These are phyloP conservation scores for Vanacampus margaritifer DNA, from an alignment of 2,113 vertebrate species.

Conservation along the genomic window DNA sequence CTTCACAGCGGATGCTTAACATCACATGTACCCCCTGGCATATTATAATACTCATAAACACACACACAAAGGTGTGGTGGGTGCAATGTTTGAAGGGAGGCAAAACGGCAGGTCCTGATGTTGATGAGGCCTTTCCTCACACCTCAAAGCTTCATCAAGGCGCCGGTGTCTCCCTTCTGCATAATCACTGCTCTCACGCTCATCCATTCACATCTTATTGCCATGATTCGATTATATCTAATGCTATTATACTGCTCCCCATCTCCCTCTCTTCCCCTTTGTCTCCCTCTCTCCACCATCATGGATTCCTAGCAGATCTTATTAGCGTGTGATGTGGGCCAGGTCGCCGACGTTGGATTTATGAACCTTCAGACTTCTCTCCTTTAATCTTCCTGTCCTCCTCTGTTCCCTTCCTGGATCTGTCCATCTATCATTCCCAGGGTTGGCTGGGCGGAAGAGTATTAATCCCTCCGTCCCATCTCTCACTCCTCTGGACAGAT, in stretches of 20 bases:
- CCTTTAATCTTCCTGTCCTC: slow-evolving; percentile 69
- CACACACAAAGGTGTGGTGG: too few relatives aligned
- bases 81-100: not conserved
- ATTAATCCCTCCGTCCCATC: slow-evolving; percentile 77
- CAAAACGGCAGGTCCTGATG: slow-evolving; percentile 17
- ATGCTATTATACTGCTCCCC: slow-evolving; percentile 59
- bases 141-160: slow-evolving; percentile 51
- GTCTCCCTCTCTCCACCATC: slow-evolving; percentile 45
- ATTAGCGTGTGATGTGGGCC: slow-evolving; percentile 70
- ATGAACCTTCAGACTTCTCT: slow-evolving; percentile 72
- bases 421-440: slow-evolving; percentile 77
- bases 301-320: slow-evolving; percentile 71
- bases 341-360: slow-evolving; percentile 71
- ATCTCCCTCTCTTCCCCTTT: slow-evolving; percentile 32
- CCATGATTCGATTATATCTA: slow-evolving; percentile 69
- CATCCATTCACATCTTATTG: slow-evolving; percentile 72
- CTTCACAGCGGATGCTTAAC: slow-evolving; percentile 52
- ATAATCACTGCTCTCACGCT: slow-evolving; percentile 63
- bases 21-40: slow-evolving; percentile 19
- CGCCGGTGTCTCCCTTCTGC: slow-evolving; percentile 49
- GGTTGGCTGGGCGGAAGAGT: slow-evolving; percentile 70
- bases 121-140: slow-evolving; percentile 28
- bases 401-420: slow-evolving; percentile 66
- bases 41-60: not conserved
- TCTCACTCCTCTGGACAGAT: slow-evolving; percentile 71